phyloP scores from a whole-genome alignment of 2,888 invertebrate genomes.

The Hydriomena furcata region DNA sequence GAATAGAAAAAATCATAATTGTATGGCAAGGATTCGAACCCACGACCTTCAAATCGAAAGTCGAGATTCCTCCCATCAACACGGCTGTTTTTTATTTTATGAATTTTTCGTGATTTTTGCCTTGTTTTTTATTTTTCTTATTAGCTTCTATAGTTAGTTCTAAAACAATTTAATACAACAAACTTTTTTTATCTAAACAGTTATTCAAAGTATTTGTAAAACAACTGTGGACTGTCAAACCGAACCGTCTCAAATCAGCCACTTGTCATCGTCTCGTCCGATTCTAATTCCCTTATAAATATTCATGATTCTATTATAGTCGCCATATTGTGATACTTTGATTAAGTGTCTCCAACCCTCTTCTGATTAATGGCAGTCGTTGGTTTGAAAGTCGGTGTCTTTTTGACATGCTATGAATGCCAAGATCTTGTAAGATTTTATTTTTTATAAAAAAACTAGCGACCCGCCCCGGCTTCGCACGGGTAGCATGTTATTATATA shows the following conservation, averaged over 20 bases:
- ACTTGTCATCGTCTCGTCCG: conserved; percentile 54
- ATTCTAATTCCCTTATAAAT: conserved; percentile 74
- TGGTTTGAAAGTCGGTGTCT: conserved; percentile 34
- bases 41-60: too few relatives aligned
- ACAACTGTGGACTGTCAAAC: conserved; percentile 51
- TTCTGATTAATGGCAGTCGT: conserved; percentile 62
- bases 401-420: conserved; percentile 40
- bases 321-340: conserved; percentile 78
- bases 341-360: conserved; percentile 72
- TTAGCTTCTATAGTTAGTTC: too few relatives aligned
- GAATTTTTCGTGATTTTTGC: too few relatives aligned
- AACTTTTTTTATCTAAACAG: neutral
- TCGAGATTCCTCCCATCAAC: too few relatives aligned
- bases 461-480: too few relatives aligned
- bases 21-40: too few relatives aligned
- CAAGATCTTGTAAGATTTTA: conserved; percentile 18
- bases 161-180: too few relatives aligned
- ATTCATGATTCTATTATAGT: conserved; percentile 71
- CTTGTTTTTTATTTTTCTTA: too few relatives aligned
- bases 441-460: too few relatives aligned
- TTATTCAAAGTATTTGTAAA: conserved; percentile 25
- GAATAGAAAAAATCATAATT: too few relatives aligned
- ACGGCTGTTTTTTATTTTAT: too few relatives aligned
- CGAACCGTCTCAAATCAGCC: conserved; percentile 60
- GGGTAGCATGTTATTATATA: too few relatives aligned